Evolutionary conservation across 2,797 vertebrate genomes (phyloP).

Genomic region (Acanthurus tractus): DNA sequence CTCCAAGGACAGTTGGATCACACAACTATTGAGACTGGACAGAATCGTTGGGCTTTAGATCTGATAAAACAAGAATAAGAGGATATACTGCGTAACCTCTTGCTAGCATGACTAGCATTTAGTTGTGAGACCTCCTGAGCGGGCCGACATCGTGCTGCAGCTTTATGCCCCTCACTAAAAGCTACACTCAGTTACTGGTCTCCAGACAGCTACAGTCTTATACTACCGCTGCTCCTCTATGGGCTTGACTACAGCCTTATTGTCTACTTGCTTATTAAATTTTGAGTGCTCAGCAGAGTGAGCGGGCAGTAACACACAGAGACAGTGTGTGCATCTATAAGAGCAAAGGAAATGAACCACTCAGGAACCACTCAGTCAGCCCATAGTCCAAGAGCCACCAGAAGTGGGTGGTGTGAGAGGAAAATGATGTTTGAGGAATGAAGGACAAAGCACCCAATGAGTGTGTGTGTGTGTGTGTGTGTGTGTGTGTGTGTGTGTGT

Average conservation of each 20-base stretch:
- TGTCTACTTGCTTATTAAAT: constrained; percentile 72
- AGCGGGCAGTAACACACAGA: constrained; percentile 50
- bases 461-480: constrained; percentile 18
- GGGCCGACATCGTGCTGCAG: constrained; percentile 44
- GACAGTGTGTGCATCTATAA: constrained; percentile 53
- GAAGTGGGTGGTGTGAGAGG: constrained; percentile 74
- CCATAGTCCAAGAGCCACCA: constrained; percentile 68
- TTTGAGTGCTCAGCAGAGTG: constrained; percentile 68
- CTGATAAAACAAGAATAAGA: constrained; percentile 28
- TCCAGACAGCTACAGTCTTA: constrained; percentile 58
- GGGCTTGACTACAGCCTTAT: constrained; percentile 57
- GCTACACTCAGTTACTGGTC: constrained; percentile 67
- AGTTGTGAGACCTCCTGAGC: constrained; percentile 25
- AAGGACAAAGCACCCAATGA: constrained; percentile 63
- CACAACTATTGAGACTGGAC: constrained; percentile 35
- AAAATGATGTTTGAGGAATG: constrained; percentile 75
- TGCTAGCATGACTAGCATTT: constrained; percentile 52
- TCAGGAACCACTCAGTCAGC: constrained; percentile 78
- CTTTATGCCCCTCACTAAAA: constrained; percentile 62
- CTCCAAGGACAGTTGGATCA: constrained; percentile 31
- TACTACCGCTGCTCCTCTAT: constrained; percentile 36
- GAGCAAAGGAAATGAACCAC: constrained; percentile 76
- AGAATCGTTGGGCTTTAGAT: constrained; percentile 35
- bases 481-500: constrained; percentile 29
- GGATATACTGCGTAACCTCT: constrained; percentile 6